Base-by-base conservation (phyloP, 2,888 invertebrate genomes). In the Macrophya alboannulata region DNA sequence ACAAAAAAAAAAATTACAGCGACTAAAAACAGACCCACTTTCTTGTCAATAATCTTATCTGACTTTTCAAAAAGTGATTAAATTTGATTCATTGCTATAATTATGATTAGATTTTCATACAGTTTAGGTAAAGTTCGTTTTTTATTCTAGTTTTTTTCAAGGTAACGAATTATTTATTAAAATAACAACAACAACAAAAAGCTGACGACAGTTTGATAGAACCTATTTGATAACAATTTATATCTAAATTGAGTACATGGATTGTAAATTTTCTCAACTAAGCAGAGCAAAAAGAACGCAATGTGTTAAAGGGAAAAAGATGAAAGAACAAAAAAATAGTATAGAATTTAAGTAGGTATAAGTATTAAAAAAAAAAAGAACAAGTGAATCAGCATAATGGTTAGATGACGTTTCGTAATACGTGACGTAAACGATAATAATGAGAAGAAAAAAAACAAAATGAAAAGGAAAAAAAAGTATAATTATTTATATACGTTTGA, bases 351-450 rank as follows among this genome's bases (percentile, higher is more conserved):
- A 31, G 37, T 40, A 43, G 25, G 21, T 6, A 83, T 88, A 55
- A 31, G 55, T 55, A 55, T 51, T 55, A n/a, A 55, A 55, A 90
- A 65, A 62, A 68, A n/a, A 55, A 90, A 65, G 40, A 68, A 77
- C 17, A 31, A 77, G 77, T 77, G 77, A 77, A 51, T 77, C 25
- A 55, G 6, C 77, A 37, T 31, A 55, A 37, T 48, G 43, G 48
- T 37, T 77, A 37, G 51, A 77, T 77, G 77, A 77, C 51, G 77
- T 77, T 77, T 77, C 77, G 31, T 77, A 77, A 77, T 51, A 51
- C 12, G 21, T 62, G 81, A 81, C 81, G 81, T 25, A 37, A 17
- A 37, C 15, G 68, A 68, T 68, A 17, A 62, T 62, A n/a, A n/a
- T n/a, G n/a, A n/a, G 21, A 62, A 8, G 10, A 25, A 4, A 62